These are phyloP conservation scores for Montipora capricornis DNA, from an alignment of 64 coral and sea anemone species.

Conservation along the genomic window DNA sequence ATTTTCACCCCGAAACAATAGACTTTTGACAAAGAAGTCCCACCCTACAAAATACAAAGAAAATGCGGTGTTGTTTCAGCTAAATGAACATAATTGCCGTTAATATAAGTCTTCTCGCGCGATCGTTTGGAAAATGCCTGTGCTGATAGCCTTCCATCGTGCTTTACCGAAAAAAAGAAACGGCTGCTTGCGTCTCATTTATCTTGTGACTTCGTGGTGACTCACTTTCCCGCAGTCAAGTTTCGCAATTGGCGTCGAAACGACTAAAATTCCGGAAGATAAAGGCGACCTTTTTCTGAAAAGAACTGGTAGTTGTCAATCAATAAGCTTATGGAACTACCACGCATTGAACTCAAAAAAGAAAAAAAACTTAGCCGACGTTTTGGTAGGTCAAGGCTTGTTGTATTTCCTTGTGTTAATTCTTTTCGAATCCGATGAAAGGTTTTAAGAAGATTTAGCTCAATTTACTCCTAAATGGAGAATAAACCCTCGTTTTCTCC, in stretches of 20 bases:
- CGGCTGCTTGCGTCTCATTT: too few relatives aligned
- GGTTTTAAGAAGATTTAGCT: neutral
- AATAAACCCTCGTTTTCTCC: neutral
- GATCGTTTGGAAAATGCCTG: too few relatives aligned
- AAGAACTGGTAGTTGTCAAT: conserved; percentile 2
- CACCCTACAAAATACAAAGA: conserved; percentile 26
- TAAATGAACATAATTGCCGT: neutral
- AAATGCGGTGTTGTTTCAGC: neutral
- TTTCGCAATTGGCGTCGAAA: conserved; percentile 1
- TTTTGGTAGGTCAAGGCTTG: too few relatives aligned
- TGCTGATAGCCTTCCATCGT: too few relatives aligned
- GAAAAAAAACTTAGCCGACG: too few relatives aligned
- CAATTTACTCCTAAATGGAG: neutral
- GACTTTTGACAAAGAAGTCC: conserved; percentile 2
- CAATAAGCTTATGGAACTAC: neutral
- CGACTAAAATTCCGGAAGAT: conserved; percentile 9
- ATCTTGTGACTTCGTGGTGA: too few relatives aligned
- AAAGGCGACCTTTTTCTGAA: neutral
- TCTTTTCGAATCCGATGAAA: too few relatives aligned
- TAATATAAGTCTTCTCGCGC: too few relatives aligned
- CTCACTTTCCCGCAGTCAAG: neutral
- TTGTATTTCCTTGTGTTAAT: too few relatives aligned
- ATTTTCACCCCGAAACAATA: neutral
- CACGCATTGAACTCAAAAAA: too few relatives aligned
- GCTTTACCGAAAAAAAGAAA: too few relatives aligned